Conservation (phyloP, 2,113 vertebrate species). For the Ramphastos sulfuratus region DNA sequence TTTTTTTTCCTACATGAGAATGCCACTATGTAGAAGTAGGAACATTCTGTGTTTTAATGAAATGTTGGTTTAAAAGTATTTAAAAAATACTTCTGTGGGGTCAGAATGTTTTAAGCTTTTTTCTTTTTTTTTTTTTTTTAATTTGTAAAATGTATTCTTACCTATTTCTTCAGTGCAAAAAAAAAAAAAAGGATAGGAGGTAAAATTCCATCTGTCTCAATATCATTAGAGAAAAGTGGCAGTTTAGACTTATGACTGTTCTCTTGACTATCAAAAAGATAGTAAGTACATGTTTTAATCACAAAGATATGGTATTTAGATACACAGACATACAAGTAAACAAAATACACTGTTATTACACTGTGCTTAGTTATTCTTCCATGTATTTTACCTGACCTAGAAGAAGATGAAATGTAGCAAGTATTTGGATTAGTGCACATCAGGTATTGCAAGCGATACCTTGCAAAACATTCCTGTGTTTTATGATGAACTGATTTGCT, state of each 20-base stretch:
- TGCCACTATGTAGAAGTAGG: neutral
- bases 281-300: neutral
- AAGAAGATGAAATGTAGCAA: neutral
- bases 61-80: neutral
- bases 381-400: neutral
- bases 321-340: neutral
- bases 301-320: neutral
- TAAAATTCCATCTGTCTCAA: neutral
- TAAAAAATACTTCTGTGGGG: neutral
- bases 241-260: neutral
- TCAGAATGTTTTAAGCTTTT: neutral
- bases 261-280: neutral
- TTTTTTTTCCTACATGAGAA: neutral
- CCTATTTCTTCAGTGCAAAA: neutral
- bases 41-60: neutral
- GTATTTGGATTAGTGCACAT: neutral
- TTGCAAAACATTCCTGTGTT: neutral
- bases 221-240: neutral
- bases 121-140: neutral
- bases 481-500: neutral
- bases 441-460: neutral
- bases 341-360: neutral
- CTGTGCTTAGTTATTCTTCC: neutral
- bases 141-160: neutral
- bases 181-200: neutral